Conservation (phyloP, 2,888 invertebrate genomes). For the Eupithecia subumbrata region DNA sequence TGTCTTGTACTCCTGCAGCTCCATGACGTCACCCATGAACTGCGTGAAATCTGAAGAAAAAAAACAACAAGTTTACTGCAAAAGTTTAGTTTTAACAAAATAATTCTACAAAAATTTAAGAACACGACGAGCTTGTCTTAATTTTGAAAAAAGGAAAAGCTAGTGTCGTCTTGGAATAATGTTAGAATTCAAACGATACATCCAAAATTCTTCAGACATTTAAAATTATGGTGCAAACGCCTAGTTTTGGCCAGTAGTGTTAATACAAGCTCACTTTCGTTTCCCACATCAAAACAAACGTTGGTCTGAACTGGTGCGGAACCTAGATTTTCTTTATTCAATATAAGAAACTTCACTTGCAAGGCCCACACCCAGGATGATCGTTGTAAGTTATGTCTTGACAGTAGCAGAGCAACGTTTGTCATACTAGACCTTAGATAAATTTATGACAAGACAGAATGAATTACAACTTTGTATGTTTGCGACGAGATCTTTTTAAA, state of each 20-base stretch:
- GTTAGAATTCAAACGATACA: not conserved
- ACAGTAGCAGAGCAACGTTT: slow-evolving; percentile 8
- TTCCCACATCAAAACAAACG: not conserved
- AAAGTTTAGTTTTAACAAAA: not conserved
- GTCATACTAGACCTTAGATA: slow-evolving; percentile 20
- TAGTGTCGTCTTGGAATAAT: not conserved
- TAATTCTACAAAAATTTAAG: not conserved
- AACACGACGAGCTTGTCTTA: not conserved
- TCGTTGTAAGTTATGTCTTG: slow-evolving; percentile 11
- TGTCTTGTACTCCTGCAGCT: slow-evolving; percentile 73
- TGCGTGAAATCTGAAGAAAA: slow-evolving; percentile 76
- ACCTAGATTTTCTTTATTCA: not conserved
- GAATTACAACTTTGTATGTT: slow-evolving; percentile 1
- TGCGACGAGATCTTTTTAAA: not conserved
- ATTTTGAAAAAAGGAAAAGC: not conserved
- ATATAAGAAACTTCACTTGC: slow-evolving; percentile 2
- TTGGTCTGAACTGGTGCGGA: not conserved
- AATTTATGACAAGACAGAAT: slow-evolving; percentile 15
- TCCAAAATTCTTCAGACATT: not conserved
- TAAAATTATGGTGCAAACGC: not conserved
- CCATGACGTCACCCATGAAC: slow-evolving; percentile 76
- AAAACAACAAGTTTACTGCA: slow-evolving; percentile 30
- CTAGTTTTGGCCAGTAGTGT: not conserved
- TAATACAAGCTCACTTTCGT: not conserved
- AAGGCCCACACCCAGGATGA: not conserved